phyloP scores from a whole-genome alignment of 2,113 vertebrate species.

The Actenoides hombroni region DNA sequence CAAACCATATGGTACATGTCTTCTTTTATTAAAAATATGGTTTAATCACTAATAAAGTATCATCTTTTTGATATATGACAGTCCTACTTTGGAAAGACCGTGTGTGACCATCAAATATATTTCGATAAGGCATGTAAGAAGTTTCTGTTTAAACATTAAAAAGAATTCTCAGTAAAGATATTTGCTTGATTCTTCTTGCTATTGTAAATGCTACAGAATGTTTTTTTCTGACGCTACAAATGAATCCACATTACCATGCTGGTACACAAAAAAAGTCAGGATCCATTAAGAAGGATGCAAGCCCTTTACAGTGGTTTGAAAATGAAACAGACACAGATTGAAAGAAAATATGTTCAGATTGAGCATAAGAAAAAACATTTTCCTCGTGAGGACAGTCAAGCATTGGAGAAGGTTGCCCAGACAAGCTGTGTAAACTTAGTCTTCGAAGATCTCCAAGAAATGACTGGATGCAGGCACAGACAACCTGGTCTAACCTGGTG shows the following conservation, averaged over 20 bases:
- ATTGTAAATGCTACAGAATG: background rate
- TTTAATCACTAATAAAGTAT: background rate
- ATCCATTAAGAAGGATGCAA: background rate
- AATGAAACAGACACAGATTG: background rate
- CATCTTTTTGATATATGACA: background rate
- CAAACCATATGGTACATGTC: background rate
- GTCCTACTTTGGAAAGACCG: background rate
- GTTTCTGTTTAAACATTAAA: background rate
- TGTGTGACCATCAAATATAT: background rate
- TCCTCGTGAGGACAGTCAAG: background rate
- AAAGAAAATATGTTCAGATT: background rate
- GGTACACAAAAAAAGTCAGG: background rate
- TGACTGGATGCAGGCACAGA: background rate
- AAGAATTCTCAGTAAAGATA: background rate
- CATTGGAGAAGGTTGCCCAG: background rate
- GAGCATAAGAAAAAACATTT: background rate
- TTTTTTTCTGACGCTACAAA: background rate
- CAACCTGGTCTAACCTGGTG: background rate
- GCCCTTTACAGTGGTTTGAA: background rate
- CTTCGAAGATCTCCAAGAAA: background rate
- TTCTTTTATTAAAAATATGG: background rate
- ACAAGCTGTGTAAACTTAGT: background rate
- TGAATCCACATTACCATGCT: fast-evolving
- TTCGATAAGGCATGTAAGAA: background rate
- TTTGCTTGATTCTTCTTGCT: background rate